Conservation (phyloP, 2,113 vertebrate genomes). For the Thunnus maccoyii region DNA sequence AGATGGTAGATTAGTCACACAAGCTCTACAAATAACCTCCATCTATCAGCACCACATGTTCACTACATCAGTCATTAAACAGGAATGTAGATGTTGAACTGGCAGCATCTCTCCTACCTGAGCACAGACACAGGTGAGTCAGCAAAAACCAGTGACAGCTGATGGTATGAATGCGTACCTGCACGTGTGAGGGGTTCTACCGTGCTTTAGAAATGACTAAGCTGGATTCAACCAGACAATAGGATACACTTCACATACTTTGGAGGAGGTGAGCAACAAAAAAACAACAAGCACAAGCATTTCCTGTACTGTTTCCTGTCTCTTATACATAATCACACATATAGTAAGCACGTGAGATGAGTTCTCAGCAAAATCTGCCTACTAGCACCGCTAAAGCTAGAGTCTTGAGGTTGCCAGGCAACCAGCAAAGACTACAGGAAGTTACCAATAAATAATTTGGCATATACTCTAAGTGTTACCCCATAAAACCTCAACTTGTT, state of each 20-base stretch:
- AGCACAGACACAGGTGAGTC: constrained; percentile 32
- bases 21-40: constrained; percentile 40
- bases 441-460: background rate
- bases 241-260: background rate
- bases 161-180: background rate
- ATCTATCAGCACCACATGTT: constrained; percentile 22
- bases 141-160: background rate
- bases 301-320: no score
- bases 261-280: background rate
- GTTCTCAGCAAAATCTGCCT: background rate
- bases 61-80: constrained; percentile 28
- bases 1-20: constrained; percentile 51
- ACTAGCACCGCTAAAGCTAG: background rate
- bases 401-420: background rate
- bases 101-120: constrained; percentile 27
- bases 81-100: background rate
- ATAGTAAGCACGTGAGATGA: no score
- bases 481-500: no score
- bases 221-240: background rate
- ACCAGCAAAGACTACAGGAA: background rate
- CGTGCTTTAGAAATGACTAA: background rate
- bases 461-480: no score
- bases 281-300: background rate
- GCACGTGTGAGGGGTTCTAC: background rate
- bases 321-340: no score